phyloP scores from a whole-genome alignment of 2,113 vertebrate species.

The Gnathonemus longibarbis region DNA sequence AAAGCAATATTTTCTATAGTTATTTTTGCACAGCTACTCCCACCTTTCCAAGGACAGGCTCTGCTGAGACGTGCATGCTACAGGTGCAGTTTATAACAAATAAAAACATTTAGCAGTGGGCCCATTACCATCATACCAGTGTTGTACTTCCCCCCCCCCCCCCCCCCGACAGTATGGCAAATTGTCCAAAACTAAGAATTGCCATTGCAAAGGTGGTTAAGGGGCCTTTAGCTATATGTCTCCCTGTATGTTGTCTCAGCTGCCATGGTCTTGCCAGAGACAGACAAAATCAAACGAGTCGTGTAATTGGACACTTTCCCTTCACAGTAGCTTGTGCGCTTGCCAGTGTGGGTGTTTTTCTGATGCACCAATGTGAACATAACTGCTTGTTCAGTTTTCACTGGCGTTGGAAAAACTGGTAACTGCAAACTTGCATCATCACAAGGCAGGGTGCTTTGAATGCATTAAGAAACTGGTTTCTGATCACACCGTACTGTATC shows the following conservation, averaged over 20 bases:
- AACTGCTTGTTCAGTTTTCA: not conserved
- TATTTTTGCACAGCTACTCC: conserved; percentile 91
- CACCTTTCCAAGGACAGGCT: conserved; percentile 34
- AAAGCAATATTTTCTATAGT: conserved; percentile 85
- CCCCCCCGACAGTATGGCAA: conserved; percentile 49
- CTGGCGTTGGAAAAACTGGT: not conserved
- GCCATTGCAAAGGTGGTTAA: conserved; percentile 36
- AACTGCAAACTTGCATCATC: not conserved
- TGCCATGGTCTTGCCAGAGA: too few species aligned
- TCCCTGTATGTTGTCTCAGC: too few species aligned
- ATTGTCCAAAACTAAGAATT: conserved; percentile 57
- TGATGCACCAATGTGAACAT: too few species aligned
- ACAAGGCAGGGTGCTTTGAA: not conserved
- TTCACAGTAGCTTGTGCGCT: too few species aligned
- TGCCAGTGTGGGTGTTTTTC: too few species aligned
- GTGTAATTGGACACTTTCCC: not conserved
- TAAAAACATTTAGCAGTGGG: conserved; percentile 42
- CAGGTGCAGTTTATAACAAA: conserved; percentile 61
- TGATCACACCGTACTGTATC: not conserved
- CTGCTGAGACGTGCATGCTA: conserved; percentile 53
- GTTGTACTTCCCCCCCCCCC: not conserved
- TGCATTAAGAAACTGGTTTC: not conserved
- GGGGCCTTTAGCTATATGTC: too few species aligned
- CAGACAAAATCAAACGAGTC: not conserved
- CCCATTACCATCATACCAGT: conserved; percentile 47